Evolutionary conservation across 1,140 invertebrate species (phyloP), one percentile per base, ranked within the genome.

Genomic region (Apis florea): DNA sequence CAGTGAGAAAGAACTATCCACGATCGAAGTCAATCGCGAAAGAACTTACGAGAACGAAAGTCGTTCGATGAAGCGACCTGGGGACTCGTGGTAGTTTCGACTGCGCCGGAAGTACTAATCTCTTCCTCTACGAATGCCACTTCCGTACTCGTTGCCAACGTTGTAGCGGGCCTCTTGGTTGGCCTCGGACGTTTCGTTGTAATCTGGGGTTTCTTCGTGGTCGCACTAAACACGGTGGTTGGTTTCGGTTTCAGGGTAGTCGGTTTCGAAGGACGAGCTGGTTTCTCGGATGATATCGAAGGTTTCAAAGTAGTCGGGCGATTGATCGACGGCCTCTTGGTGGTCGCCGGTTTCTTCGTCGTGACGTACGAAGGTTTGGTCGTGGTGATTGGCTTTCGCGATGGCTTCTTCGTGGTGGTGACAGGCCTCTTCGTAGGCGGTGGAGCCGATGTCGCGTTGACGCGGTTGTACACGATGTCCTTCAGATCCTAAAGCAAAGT

Each of bases 381-480:
- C 53, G 85, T 83, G 1, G 72, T 21, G 17, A 83, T 79, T 51
- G 88, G 93, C 87, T 61, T 91, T 93, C 64, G 79, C 49, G 88
- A 89, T 24, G 92, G 91, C 89, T 83, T 92, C 66, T 68, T 88
- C 77, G 91, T 83, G 74, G 89, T 89, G 61, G 82, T 85, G 0
- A 74, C 83, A 54, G 92, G 91, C 66, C 90, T 93, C 76, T 87
- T 92, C n/a, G 89, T 91, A 10, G 31, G 79, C 83, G 67, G 68
- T 74, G 70, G 83, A 10, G 83, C n/a, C 2, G 90, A n/a, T 64
- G 89, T 88, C 1, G 88, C 82, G 73, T 94, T 95, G n/a, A 94
- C 94, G 26, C 94, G 94, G 63, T 94, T 95, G 85, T 96, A 95
- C 9, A 97, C 95, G 63, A 97, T 95, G 83, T 97, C 96, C 83